Conservation (phyloP, 1,140 invertebrate species). For the Dinoponera quadriceps region DNA sequence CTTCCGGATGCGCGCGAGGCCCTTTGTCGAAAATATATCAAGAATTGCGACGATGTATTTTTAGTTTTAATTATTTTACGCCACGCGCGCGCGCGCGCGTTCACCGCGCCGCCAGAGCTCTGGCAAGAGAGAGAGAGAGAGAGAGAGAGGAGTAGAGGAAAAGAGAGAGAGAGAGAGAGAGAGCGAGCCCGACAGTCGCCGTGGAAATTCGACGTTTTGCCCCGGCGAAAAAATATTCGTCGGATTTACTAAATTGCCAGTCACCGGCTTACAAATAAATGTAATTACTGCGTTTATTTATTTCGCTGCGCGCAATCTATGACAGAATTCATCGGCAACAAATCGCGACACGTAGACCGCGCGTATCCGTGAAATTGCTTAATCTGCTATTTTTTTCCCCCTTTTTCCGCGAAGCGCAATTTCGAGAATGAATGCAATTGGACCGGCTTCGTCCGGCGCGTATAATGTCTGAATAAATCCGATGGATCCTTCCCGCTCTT, state of each 20-base stretch:
- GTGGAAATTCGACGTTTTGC: constrained; percentile 73
- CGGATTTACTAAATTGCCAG: constrained; percentile 60
- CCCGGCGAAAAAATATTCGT: constrained; percentile 53
- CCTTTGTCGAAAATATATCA: constrained; percentile 58
- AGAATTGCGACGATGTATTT: constrained; percentile 59
- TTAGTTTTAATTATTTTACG: constrained; percentile 60
- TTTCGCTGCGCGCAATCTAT: constrained; percentile 57
- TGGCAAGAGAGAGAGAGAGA: constrained; percentile 1
- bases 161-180: constrained; percentile 28
- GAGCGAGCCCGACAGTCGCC: constrained; percentile 45
- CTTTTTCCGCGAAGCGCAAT: constrained; percentile 10
- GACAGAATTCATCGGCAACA: constrained; percentile 49
- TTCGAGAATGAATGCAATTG: constrained; percentile 46
- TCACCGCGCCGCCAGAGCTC: not conserved
- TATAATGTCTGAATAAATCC: constrained; percentile 48
- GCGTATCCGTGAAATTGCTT: constrained; percentile 36
- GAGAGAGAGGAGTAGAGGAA: constrained; percentile 59
- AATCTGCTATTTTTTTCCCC: constrained; percentile 34
- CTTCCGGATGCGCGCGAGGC: constrained; percentile 38
- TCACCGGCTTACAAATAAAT: constrained; percentile 60
- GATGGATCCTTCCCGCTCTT: not conserved
- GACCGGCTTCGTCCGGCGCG: constrained; percentile 17
- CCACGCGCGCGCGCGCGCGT: constrained; percentile 13
- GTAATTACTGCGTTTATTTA: constrained; percentile 61
- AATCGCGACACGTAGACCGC: constrained; percentile 40